phyloP scores from a whole-genome alignment of 2,113 vertebrate species.

The Lepus americanus region DNA sequence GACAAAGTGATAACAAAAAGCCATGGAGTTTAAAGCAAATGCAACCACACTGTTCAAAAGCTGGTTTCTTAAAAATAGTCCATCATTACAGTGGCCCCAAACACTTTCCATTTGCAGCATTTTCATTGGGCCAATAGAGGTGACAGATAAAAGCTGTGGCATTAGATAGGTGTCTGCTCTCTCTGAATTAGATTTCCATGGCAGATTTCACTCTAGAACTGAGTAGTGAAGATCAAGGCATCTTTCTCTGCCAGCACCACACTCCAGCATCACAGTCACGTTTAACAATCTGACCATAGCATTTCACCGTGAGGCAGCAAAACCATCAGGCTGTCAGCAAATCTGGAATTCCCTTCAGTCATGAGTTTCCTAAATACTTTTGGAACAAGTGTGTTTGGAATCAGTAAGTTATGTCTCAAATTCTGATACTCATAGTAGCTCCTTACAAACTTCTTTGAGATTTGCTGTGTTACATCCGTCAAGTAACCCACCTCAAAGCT shows the following conservation, averaged over 20 bases:
- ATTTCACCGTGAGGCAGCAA: not conserved
- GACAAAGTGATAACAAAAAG: constrained; percentile 49
- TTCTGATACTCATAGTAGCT: constrained; percentile 35
- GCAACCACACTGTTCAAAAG: not conserved
- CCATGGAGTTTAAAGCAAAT: constrained; percentile 30
- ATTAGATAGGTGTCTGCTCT: not conserved
- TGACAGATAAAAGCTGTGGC: not conserved
- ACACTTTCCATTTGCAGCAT: not conserved
- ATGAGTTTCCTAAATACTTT: constrained; percentile 11
- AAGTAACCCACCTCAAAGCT: not conserved
- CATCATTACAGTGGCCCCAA: constrained; percentile 7
- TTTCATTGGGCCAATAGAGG: not conserved
- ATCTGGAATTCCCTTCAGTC: not conserved
- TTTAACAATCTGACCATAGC: not conserved
- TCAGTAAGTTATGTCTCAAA: not conserved
- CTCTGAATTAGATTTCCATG: not conserved
- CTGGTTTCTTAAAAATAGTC: constrained; percentile 33
- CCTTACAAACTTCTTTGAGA: not conserved
- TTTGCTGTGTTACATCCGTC: not conserved
- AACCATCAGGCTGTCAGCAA: not conserved
- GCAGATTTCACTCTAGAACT: not conserved
- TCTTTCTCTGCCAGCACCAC: not conserved
- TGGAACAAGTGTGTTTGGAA: not conserved
- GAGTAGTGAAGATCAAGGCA: not conserved
- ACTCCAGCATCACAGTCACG: not conserved